Evolutionary conservation across 2,113 vertebrate species (phyloP).

Genomic region (Rostratula benghalensis): DNA sequence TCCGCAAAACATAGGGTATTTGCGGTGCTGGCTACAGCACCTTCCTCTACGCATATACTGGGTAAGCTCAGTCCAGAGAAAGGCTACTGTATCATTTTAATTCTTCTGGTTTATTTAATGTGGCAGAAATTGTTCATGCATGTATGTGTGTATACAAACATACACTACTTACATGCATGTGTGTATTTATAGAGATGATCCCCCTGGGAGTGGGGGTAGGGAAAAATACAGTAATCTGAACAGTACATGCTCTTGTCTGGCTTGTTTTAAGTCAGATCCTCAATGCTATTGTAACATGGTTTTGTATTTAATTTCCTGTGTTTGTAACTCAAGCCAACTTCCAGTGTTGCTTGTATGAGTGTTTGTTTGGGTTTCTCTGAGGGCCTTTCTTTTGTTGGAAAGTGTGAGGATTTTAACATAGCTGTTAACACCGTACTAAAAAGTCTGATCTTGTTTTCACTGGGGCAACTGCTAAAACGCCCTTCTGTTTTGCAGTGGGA

Average conservation of each 20-base stretch:
- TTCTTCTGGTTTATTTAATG: neutral
- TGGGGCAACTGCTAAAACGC: slow-evolving; percentile 40
- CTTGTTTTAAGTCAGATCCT: slow-evolving; percentile 49
- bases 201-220: neutral
- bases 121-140: neutral
- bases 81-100: neutral
- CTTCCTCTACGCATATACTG: neutral
- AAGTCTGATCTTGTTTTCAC: slow-evolving; percentile 38
- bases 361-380: slow-evolving; percentile 69
- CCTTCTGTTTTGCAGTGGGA: neutral
- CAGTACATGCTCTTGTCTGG: slow-evolving; percentile 42
- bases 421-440: slow-evolving; percentile 60
- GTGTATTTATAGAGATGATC: neutral
- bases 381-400: slow-evolving; percentile 65
- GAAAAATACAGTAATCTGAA: slow-evolving; percentile 7
- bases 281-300: slow-evolving; percentile 62
- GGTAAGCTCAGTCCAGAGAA: neutral
- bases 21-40: neutral
- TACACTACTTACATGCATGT: neutral
- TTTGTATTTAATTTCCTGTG: slow-evolving; percentile 75
- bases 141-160: neutral
- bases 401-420: slow-evolving; percentile 68
- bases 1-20: fast-evolving
- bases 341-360: slow-evolving; percentile 61
- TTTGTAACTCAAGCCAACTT: slow-evolving; percentile 68